These are phyloP conservation scores for Oreochromis niloticus DNA, from an alignment of 2,113 vertebrate genomes.

Conservation along the genomic window DNA sequence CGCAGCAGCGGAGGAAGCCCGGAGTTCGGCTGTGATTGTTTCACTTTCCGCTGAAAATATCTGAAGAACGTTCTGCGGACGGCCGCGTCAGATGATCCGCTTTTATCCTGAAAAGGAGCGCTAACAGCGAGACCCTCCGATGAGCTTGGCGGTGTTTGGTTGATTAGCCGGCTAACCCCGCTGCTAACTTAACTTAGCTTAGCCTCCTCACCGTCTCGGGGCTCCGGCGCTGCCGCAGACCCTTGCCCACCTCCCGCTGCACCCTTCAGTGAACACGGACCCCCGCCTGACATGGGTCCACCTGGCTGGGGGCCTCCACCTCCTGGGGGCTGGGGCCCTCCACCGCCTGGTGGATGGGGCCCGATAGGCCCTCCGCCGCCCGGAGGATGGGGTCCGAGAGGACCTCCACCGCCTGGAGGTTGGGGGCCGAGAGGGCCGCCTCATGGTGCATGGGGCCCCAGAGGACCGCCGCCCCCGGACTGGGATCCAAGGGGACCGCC, in stretches of 20 bases:
- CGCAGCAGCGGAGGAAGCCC: background rate
- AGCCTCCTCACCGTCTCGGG: background rate
- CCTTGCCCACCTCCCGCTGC: background rate
- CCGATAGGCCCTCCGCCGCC: background rate
- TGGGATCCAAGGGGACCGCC: conserved; percentile 3
- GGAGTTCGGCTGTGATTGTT: background rate
- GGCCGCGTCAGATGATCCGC: background rate
- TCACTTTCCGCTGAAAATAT: background rate
- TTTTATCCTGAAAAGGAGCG: background rate
- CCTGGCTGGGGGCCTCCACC: conserved; percentile 18
- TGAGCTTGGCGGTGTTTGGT: background rate
- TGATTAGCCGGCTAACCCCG: background rate
- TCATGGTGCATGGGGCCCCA: background rate
- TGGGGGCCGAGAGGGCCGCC: background rate
- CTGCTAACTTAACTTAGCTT: background rate
- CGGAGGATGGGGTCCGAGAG: background rate
- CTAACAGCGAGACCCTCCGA: background rate
- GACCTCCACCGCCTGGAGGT: background rate
- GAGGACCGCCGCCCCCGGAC: background rate
- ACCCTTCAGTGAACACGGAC: background rate
- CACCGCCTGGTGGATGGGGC: background rate
- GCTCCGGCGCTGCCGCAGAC: background rate
- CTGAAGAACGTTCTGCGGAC: background rate
- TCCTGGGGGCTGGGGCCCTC: conserved; percentile 22
- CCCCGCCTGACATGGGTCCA: background rate